phyloP scores from a whole-genome alignment of 2,797 vertebrate species.

The Lepus townsendii region DNA sequence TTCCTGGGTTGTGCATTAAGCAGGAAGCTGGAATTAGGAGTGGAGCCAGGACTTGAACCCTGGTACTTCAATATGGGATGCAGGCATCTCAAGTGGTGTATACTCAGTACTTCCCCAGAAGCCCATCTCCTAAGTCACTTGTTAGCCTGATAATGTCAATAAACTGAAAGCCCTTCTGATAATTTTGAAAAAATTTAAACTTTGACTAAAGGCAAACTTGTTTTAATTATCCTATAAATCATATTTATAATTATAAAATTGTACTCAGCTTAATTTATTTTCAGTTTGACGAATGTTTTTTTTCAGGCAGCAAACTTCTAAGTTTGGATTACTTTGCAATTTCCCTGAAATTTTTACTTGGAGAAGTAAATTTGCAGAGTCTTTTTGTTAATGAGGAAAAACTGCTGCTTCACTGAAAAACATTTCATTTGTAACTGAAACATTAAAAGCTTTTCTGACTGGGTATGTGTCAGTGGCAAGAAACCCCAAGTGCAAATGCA shows the following conservation, averaged over 20 bases:
- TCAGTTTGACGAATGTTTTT: conserved; percentile 59
- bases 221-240: conserved; percentile 57
- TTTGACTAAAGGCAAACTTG: conserved; percentile 33
- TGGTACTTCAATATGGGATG: too few species aligned
- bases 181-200: conserved; percentile 47
- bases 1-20: too few species aligned
- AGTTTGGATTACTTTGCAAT: conserved; percentile 47
- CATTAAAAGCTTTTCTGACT: conserved; percentile 63
- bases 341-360: conserved; percentile 68
- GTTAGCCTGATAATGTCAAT: conserved; percentile 32
- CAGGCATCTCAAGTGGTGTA: too few species aligned
- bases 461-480: conserved; percentile 47
- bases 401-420: conserved; percentile 62
- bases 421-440: conserved; percentile 70
- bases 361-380: conserved; percentile 60
- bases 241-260: conserved; percentile 68
- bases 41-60: too few species aligned
- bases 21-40: too few species aligned
- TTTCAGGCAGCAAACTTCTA: conserved; percentile 49
- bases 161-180: conserved; percentile 23
- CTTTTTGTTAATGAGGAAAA: conserved; percentile 63
- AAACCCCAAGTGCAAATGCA: conserved; percentile 55
- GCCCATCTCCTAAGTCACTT: background rate
- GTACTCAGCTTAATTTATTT: conserved; percentile 45
- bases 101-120: too few species aligned